A percentile compares a stretch with the other conserved stretches of the same genome.
Conservation (phyloP, 1,140 invertebrate species). For the Asobara japonica region DNA sequence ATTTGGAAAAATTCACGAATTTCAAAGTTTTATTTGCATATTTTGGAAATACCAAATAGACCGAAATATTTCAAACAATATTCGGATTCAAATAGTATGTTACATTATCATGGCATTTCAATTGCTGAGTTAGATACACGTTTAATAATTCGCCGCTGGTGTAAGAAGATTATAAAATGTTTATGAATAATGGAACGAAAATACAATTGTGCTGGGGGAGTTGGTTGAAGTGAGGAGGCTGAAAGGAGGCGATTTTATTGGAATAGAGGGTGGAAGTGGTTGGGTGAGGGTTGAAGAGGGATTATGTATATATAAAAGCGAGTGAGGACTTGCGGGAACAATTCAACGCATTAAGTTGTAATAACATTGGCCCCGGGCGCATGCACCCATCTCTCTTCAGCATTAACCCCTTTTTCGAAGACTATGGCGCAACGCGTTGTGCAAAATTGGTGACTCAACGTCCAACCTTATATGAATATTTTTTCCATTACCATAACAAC, state of each 20-base stretch:
- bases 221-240: conserved; percentile 1
- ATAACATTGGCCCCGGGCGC: conserved; percentile 45
- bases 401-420: too few species aligned
- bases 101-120: too few species aligned
- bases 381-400: too few species aligned
- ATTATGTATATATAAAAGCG: conserved; percentile 43
- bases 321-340: conserved; percentile 44
- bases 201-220: conserved; percentile 44
- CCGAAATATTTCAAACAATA: too few species aligned
- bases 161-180: conserved; percentile 63
- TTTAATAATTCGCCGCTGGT: conserved; percentile 55
- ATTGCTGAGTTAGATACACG: background rate
- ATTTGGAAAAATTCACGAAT: too few species aligned
- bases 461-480: too few species aligned
- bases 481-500: too few species aligned
- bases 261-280: conserved; percentile 22
- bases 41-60: too few species aligned
- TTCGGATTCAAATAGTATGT: too few species aligned
- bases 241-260: background rate
- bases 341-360: conserved; percentile 56
- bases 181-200: conserved; percentile 62
- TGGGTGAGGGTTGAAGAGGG: conserved; percentile 2
- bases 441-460: too few species aligned
- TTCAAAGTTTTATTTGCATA: too few species aligned
- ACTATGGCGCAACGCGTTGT: too few species aligned